Conservation (phyloP, 2,888 invertebrate species). For the Amphipoea oculea region DNA sequence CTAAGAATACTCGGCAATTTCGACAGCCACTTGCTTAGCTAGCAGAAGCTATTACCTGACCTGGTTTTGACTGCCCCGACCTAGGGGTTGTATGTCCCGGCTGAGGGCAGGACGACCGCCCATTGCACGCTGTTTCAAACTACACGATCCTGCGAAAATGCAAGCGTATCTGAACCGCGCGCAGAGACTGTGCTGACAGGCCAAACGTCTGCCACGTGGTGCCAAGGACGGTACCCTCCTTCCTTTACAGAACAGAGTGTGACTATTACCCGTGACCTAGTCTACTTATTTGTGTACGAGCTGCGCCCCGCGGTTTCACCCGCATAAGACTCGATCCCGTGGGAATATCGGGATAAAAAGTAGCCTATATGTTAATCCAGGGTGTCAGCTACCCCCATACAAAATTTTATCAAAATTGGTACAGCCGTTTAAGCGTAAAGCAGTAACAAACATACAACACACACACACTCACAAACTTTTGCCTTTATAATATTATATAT, state of each 20-base stretch:
- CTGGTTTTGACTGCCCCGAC: not conserved
- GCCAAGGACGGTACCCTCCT: not conserved
- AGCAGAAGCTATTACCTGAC: not conserved
- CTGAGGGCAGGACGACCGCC: not conserved
- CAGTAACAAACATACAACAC: too few relatives aligned
- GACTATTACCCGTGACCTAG: not conserved
- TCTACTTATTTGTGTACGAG: not conserved
- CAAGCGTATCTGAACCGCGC: too few relatives aligned
- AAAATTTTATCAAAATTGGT: too few relatives aligned
- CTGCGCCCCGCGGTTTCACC: too few relatives aligned
- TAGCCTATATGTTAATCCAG: too few relatives aligned
- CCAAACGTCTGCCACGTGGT: not conserved
- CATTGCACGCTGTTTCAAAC: not conserved
- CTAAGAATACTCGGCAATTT: not conserved
- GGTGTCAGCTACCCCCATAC: too few relatives aligned
- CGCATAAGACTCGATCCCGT: too few relatives aligned
- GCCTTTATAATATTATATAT: too few relatives aligned
- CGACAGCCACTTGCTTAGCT: not conserved
- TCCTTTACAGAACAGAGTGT: not conserved
- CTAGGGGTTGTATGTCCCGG: not conserved
- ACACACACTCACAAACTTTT: too few relatives aligned
- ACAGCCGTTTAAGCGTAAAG: too few relatives aligned
- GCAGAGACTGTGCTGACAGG: not conserved
- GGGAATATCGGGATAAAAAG: too few relatives aligned
- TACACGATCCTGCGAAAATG: too few relatives aligned